Conservation (phyloP, 2,888 invertebrate species). For the Cerceris ruficornis region DNA sequence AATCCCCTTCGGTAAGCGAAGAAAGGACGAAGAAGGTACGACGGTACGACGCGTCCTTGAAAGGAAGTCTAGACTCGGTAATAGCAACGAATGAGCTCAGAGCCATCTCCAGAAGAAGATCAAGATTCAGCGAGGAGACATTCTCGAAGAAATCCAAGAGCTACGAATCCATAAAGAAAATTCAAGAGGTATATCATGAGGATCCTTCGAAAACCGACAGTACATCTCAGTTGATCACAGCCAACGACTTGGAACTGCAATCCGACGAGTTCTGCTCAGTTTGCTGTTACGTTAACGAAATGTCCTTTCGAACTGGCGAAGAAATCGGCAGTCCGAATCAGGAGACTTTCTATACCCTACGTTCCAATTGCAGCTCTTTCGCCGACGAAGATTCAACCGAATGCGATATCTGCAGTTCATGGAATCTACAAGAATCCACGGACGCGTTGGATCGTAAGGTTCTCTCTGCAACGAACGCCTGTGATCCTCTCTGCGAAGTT, state of each 20-base stretch:
- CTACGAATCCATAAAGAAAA: constrained; percentile 77
- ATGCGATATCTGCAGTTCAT: constrained; percentile 79
- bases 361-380: constrained; percentile 76
- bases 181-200: constrained; percentile 67
- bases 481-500: constrained; percentile 70
- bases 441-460: constrained; percentile 61
- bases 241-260: constrained; percentile 69
- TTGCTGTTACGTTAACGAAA: constrained; percentile 74
- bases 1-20: constrained; percentile 30
- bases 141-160: constrained; percentile 79
- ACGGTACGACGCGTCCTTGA: constrained; percentile 48
- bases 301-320: constrained; percentile 58
- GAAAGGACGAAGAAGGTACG: constrained; percentile 41
- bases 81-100: constrained; percentile 51
- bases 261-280: constrained; percentile 78
- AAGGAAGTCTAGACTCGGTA: constrained; percentile 64
- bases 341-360: constrained; percentile 74
- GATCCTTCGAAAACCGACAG: constrained; percentile 70
- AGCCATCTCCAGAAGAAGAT: constrained; percentile 46
- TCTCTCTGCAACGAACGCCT: constrained; percentile 20
- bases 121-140: constrained; percentile 55
- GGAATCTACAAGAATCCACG: constrained; percentile 71
- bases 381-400: constrained; percentile 77
- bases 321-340: constrained; percentile 55
- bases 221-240: constrained; percentile 66